Evolutionary conservation across 2,888 invertebrate genomes (phyloP).

Genomic region (Tenthredo livida): DNA sequence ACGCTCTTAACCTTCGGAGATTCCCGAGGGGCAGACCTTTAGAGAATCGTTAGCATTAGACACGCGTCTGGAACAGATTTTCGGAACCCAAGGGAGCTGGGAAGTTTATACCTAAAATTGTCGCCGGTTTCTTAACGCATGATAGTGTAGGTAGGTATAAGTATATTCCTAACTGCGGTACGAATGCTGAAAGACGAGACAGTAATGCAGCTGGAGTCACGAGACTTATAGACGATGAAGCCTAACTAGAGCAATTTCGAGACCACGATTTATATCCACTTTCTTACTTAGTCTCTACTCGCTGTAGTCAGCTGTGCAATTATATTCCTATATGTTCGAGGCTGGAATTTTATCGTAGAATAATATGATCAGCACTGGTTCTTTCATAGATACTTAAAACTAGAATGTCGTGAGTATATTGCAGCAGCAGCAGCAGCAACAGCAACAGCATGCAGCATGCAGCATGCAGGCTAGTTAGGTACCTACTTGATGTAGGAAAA

Average conservation of each 20-base stretch:
- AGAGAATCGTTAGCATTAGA: conserved; percentile 53
- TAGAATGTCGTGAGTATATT: background rate
- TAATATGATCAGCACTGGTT: background rate
- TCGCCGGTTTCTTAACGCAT: background rate
- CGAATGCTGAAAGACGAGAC: conserved; percentile 21
- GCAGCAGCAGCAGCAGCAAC: too few relatives aligned
- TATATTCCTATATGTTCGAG: conserved; percentile 3
- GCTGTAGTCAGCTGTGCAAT: conserved; percentile 27
- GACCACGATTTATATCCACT: conserved; percentile 30
- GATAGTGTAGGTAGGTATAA: background rate
- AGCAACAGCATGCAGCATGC: too few relatives aligned
- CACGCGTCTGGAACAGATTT: conserved; percentile 54
- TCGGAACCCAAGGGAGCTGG: conserved; percentile 29
- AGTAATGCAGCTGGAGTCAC: conserved; percentile 37
- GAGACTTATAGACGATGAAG: conserved; percentile 19
- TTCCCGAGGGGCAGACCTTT: conserved; percentile 49
- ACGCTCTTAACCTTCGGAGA: conserved; percentile 46
- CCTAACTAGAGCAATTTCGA: conserved; percentile 37
- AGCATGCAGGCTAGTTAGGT: background rate
- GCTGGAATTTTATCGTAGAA: background rate
- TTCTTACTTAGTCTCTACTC: conserved; percentile 2
- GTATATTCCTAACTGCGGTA: background rate
- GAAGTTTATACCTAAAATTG: conserved; percentile 25
- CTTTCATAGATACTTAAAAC: background rate
- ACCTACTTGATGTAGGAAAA: background rate